Percentiles rank a stretch among this genome's conserved stretches.
These are phyloP conservation scores for Galagoides demidoff DNA, from an alignment of 2,797 vertebrate genomes.

Conservation along the genomic window DNA sequence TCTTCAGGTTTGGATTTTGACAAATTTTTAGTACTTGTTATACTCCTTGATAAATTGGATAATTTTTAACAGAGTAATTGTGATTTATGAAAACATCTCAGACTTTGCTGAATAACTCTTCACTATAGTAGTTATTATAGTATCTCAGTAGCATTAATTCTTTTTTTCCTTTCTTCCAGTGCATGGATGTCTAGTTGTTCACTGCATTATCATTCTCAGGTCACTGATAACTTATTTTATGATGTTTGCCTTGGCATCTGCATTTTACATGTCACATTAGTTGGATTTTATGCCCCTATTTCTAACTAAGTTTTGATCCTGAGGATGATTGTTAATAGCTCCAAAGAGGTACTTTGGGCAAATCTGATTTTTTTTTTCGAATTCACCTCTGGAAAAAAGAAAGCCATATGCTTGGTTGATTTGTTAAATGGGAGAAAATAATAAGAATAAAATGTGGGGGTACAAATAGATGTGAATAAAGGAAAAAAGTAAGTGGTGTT, in stretches of 20 bases:
- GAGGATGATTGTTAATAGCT: neutral
- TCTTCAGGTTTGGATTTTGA: neutral
- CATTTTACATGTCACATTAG: neutral
- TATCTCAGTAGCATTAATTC: neutral
- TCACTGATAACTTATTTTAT: neutral
- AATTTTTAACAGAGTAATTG: constrained; percentile 15
- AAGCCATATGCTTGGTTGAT: neutral
- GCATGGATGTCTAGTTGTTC: neutral
- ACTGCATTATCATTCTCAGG: neutral
- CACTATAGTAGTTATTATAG: neutral
- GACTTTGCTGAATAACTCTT: neutral
- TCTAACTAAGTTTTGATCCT: constrained; percentile 3
- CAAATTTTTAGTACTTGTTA: neutral
- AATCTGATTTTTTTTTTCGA: neutral
- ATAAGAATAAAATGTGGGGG: neutral
- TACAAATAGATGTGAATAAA: neutral
- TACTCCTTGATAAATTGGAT: neutral
- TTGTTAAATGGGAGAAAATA: neutral
- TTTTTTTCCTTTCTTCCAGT: neutral
- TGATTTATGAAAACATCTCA: neutral
- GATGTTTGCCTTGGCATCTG: neutral
- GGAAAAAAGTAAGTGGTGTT: neutral
- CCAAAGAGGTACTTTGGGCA: neutral
- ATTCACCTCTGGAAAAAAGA: neutral
- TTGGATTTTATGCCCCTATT: constrained; percentile 20